Conservation (phyloP, 2,113 vertebrate genomes). For the Setophaga kirtlandii region DNA sequence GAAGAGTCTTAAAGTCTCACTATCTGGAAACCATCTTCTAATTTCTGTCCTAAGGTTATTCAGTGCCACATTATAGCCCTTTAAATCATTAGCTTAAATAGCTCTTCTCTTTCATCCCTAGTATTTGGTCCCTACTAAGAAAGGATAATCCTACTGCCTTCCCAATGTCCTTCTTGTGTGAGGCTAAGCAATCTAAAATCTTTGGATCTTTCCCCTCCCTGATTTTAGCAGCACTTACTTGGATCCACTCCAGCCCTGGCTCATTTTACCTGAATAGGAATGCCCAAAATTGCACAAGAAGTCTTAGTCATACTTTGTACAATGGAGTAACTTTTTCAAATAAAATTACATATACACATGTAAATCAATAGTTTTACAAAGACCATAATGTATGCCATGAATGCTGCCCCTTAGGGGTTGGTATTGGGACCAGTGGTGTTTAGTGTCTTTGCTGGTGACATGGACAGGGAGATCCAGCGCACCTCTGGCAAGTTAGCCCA, state of each 20-base stretch:
- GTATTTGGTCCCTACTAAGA: conserved; percentile 42
- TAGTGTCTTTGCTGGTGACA: neutral
- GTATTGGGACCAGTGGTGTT: too few species aligned
- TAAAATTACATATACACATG: neutral
- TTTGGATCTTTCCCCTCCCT: conserved; percentile 32
- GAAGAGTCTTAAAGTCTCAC: neutral
- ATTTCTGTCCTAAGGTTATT: conserved; percentile 4
- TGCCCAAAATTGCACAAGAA: neutral
- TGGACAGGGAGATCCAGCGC: neutral
- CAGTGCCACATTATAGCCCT: neutral
- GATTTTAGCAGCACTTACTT: conserved; percentile 7
- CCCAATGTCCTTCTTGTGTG: conserved; percentile 10
- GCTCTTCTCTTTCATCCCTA: conserved; percentile 30
- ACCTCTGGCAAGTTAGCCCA: neutral
- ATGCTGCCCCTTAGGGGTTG: neutral
- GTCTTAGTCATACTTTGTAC: neutral
- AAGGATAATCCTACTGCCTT: conserved; percentile 44
- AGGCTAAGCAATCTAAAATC: conserved; percentile 38
- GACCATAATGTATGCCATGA: neutral
- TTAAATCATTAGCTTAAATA: conserved; percentile 41
- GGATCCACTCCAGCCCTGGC: neutral
- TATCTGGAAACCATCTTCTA: neutral
- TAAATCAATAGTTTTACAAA: neutral
- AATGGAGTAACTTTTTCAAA: neutral
- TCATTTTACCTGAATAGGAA: neutral